Evolutionary conservation across 2,888 invertebrate species (phyloP), one percentile per base, ranked within the genome.

Genomic region (Ganaspis brasiliensis): DNA sequence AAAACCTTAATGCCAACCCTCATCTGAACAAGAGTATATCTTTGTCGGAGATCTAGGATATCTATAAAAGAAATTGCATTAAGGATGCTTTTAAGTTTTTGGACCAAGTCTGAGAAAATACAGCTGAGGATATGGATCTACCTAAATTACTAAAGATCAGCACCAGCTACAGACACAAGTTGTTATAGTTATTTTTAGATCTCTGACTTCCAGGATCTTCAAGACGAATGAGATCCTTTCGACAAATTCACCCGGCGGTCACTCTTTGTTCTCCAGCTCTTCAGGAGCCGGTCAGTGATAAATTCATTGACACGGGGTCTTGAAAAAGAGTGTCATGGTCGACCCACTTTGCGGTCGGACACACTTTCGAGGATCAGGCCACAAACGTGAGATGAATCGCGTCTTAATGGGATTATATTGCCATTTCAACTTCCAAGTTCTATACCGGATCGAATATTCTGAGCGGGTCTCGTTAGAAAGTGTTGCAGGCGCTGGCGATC

Each of bases 281-380:
- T 67, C 45, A 40, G 67, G 40, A 67, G 45, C 45, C 21, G 24
- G 67, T 67, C 26, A 67, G 45, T 67, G 45, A 76, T 79, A 80
- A 77, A 78, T 80, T 80, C 79, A 80, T 80, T 81, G 79, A 82
- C 77, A 77, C 75, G 74, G 73, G 75, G 77, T 77, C 79, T 81
- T 79, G 80, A 78, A 81, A 82, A 85, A 85, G 82, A 84, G 87
- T 87, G 87, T 85, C 87, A 88, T 82, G 86, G 87, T 79, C 85
- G 86, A 82, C 81, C 85, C 83, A 84, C 82, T 82, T 82, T 83
- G 67, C 49, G 76, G 73, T 77, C 19, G 77, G 72, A 75, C 75
- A 74, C 76, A 84, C 85, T 85, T 86, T 85, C 83, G 77, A 79
- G 83, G 83, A 82, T 79, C 82, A 75, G 79, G 80, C 78, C 85